A percentile compares a stretch with the other conserved stretches of the same genome.
These are phyloP conservation scores for Hoplodrina ambigua DNA, from an alignment of 2,888 invertebrate species.

Conservation along the genomic window DNA sequence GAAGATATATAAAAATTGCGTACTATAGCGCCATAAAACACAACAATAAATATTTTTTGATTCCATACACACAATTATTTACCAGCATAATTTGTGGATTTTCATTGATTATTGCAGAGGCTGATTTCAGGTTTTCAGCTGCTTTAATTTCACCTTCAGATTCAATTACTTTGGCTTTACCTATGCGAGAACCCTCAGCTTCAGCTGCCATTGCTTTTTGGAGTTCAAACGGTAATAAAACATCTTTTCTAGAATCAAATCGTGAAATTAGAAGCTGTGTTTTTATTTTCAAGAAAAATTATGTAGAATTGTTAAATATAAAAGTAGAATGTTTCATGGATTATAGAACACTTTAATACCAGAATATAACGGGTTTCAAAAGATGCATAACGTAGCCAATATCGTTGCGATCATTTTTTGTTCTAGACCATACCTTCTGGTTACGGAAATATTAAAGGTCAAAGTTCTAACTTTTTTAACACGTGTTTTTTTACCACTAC, in stretches of 20 bases:
- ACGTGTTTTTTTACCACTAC: no score
- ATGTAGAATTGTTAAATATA: neutral
- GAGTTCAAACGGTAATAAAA: constrained; percentile 74
- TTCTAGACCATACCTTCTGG: no score
- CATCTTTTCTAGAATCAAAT: constrained; percentile 73
- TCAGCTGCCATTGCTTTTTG: constrained; percentile 82
- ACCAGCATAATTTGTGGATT: constrained; percentile 78
- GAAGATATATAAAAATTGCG: neutral
- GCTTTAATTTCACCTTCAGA: constrained; percentile 80
- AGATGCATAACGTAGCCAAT: no score
- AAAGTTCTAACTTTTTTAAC: no score
- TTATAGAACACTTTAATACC: no score
- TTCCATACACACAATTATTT: constrained; percentile 66
- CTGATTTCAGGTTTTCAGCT: constrained; percentile 75
- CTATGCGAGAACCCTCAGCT: constrained; percentile 78
- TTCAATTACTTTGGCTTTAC: constrained; percentile 80
- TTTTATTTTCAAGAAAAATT: neutral
- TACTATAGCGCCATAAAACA: no score
- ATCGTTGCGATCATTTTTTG: no score
- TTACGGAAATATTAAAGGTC: no score
- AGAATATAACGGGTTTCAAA: no score
- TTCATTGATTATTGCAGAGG: constrained; percentile 73
- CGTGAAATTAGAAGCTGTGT: neutral
- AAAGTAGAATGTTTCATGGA: neutral
- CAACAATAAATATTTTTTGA: neutral